A percentile compares a stretch with the other conserved stretches of the same genome.
phyloP scores from a whole-genome alignment of 2,888 invertebrate species.

The Heliconius ismenius region DNA sequence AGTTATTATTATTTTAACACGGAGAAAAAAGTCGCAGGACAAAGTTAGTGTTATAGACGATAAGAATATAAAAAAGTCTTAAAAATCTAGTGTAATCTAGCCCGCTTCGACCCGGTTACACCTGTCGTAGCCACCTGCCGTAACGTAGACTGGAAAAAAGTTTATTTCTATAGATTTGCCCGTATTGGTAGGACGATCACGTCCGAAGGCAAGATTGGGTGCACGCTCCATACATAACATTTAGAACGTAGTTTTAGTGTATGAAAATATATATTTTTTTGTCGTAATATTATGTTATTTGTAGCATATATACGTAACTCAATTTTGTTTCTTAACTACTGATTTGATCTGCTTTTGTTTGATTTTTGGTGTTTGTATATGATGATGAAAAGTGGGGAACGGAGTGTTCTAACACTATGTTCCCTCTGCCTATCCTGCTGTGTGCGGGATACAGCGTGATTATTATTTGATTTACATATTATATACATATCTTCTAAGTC shows the following conservation, averaged over 20 bases:
- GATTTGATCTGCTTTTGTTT: background rate
- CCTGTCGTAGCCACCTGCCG: constrained; percentile 21
- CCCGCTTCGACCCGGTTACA: constrained; percentile 7
- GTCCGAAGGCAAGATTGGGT: constrained; percentile 18
- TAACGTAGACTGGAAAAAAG: constrained; percentile 14
- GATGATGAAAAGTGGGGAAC: no score
- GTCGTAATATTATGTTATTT: background rate
- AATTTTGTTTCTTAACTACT: background rate
- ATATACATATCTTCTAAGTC: no score
- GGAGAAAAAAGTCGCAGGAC: background rate
- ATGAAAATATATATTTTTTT: background rate
- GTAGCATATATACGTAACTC: background rate
- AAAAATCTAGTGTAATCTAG: background rate
- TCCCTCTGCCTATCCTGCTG: no score
- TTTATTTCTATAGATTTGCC: constrained; percentile 19
- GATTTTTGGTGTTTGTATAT: background rate
- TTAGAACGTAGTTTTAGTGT: background rate
- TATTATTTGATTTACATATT: no score
- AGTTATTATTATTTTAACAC: background rate
- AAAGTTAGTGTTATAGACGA: background rate
- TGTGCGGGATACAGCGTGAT: no score
- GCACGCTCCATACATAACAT: constrained; percentile 7
- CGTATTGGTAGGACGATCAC: constrained; percentile 18
- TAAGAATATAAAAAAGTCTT: background rate
- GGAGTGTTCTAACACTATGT: no score